Base-by-base conservation (phyloP, 1,140 invertebrate species). In the Oryzaephilus surinamensis region DNA sequence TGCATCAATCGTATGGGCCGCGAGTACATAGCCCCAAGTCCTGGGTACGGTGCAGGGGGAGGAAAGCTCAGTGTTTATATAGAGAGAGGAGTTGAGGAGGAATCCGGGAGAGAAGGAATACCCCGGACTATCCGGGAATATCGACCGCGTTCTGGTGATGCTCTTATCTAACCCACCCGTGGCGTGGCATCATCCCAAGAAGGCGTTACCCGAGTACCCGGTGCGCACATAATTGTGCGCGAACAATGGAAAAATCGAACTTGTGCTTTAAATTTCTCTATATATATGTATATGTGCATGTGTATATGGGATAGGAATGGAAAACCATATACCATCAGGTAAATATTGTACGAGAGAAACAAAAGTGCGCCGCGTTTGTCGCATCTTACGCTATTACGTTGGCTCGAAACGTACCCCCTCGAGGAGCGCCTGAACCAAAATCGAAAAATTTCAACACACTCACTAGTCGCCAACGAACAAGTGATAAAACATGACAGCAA, bases 401-500 rank as follows among this genome's bases (percentile, higher is more conserved):
- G 18, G 11, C 32, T 5, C 32, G 18, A 16, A 7, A 10, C 32
- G 19, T 17, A 4, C 14, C 16, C 14, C 26, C 33, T 17, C 23
- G 16, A 10, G n/a, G n/a, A n/a, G 21, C 32, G 32, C 8, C 12
- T 7, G 45, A 11, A 48, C 45, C 45, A 42, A 40, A 49, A 48
- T 48, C 50, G n/a, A 52, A 54, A 54, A 54, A 52, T 50, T 52
- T 50, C 54, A 43, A 47, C 40, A 53, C 52, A n/a, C n/a, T n/a
- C n/a, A n/a, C n/a, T n/a, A 54, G 54, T 55, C 48, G 46, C 50
- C 47, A n/a, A 36, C 46, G 52, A 43, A 44, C 45, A 52, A 57
- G 51, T 59, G 57, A 59, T 53, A 59, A 57, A 59, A 59, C 57
- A 59, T 59, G 57, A 59, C 54, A 59, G 50, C 54, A 51, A 50